phyloP scores from a whole-genome alignment of 2,888 invertebrate species.

The Eristalinus sepulchralis region DNA sequence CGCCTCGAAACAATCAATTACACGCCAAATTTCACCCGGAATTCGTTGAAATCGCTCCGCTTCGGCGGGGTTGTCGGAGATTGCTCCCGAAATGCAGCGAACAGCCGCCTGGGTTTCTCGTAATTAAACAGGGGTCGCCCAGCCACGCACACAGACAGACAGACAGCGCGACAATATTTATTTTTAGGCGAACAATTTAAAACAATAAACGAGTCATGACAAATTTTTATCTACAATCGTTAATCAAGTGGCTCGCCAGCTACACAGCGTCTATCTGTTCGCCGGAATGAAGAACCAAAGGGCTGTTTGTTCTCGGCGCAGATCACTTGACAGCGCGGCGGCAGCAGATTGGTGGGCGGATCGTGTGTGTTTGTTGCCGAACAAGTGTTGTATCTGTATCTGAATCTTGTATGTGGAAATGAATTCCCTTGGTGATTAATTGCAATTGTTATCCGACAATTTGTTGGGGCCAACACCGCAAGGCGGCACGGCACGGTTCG shows the following conservation, averaged over 20 bases:
- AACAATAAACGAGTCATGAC: slow-evolving; percentile 70
- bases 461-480: slow-evolving; percentile 54
- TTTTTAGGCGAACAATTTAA: slow-evolving; percentile 64
- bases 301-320: slow-evolving; percentile 54
- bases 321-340: slow-evolving; percentile 39
- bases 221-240: slow-evolving; percentile 69
- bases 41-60: neutral
- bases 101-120: neutral
- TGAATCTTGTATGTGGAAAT: slow-evolving; percentile 36
- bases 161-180: slow-evolving; percentile 19
- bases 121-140: slow-evolving; percentile 34
- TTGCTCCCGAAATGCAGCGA: slow-evolving; percentile 11
- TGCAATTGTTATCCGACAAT: slow-evolving; percentile 67
- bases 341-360: slow-evolving; percentile 51
- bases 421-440: slow-evolving; percentile 65
- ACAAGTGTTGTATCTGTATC: slow-evolving; percentile 50
- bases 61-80: neutral
- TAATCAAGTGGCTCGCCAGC: slow-evolving; percentile 48
- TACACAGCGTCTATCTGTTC: slow-evolving; percentile 30
- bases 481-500: neutral
- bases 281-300: slow-evolving; percentile 10
- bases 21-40: slow-evolving; percentile 57
- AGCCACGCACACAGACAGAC: neutral
- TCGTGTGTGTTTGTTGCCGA: slow-evolving; percentile 40
- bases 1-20: slow-evolving; percentile 64